Conservation (phyloP, 2,888 invertebrate genomes). For the Danaus chrysippus region DNA sequence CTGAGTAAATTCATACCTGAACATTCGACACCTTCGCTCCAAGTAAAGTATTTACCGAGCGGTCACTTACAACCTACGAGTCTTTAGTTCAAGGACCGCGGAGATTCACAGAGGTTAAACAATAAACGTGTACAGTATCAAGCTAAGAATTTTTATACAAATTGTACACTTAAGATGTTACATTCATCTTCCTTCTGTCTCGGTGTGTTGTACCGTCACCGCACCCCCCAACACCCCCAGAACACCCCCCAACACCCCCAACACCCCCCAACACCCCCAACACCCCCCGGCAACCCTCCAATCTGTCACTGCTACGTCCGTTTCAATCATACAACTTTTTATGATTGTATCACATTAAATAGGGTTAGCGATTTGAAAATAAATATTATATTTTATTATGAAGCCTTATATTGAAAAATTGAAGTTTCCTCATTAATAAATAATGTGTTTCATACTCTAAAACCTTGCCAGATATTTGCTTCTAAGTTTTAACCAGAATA, state of each 20-base stretch:
- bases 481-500: too few species aligned
- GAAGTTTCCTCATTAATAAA: too few species aligned
- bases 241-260: background rate
- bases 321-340: constrained; percentile 28
- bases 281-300: constrained; percentile 7
- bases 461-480: too few species aligned
- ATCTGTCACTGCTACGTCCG: constrained; percentile 31
- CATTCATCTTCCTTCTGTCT: constrained; percentile 7
- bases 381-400: too few species aligned
- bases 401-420: too few species aligned
- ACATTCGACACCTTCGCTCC: too few species aligned
- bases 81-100: background rate
- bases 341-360: background rate
- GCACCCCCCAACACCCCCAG: background rate
- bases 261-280: constrained; percentile 1
- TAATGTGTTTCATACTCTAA: too few species aligned
- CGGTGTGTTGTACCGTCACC: background rate
- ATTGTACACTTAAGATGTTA: constrained; percentile 7
- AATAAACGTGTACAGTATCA: constrained; percentile 1
- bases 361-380: constrained; percentile 14
- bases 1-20: too few species aligned
- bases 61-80: too few species aligned
- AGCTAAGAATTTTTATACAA: constrained; percentile 6
- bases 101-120: constrained; percentile 2
- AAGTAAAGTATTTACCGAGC: too few species aligned